Evolutionary conservation across 1,140 invertebrate genomes (phyloP), one percentile per base, ranked within the genome.

Genomic region (Augochlora pura): DNA sequence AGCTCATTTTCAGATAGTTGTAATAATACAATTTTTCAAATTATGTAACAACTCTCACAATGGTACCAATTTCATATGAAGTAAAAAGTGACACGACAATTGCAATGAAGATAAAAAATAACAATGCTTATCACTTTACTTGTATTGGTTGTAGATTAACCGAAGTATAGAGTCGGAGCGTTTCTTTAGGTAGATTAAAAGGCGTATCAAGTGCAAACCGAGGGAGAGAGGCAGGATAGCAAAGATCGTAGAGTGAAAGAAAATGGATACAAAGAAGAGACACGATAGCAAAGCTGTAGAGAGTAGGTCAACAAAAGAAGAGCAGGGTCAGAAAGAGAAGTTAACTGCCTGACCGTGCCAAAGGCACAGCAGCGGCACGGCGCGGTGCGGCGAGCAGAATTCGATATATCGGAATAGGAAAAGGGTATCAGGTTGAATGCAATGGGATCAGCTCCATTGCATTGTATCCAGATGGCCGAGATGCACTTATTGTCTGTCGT

Each of bases 401-500:
- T n/a, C 27, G 46, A 66, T 64, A n/a, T 75, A 75, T 67, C 54
- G 39, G 42, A 67, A 60, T 25, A 25, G 80, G 73, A 54, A 71
- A 70, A 75, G 72, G 69, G 73, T 84, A 71, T 52, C 60, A 59
- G 54, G 77, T 81, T n/a, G 74, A 49, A 82, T 65, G 62, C 54
- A 64, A 78, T 69, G 60, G 64, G 59, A 74, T 60, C 49, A 74
- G 70, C 38, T 75, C 46, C 70, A 83, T 85, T 57, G 39, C 69
- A 85, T 73, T 52, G 68, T 77, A 72, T 79, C 67, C 66, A 71
- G 57, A 57, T 25, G 62, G 76, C 8, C 68, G 71, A 74, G 80
- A 76, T 77, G 77, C 83, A 80, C 71, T 76, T 83, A 85, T 83
- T 83, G 77, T 85, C 65, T 65, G 81, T 83, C 57, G 73, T n/a